Conservation (phyloP, 2,113 vertebrate genomes). For the Thunnus maccoyii region DNA sequence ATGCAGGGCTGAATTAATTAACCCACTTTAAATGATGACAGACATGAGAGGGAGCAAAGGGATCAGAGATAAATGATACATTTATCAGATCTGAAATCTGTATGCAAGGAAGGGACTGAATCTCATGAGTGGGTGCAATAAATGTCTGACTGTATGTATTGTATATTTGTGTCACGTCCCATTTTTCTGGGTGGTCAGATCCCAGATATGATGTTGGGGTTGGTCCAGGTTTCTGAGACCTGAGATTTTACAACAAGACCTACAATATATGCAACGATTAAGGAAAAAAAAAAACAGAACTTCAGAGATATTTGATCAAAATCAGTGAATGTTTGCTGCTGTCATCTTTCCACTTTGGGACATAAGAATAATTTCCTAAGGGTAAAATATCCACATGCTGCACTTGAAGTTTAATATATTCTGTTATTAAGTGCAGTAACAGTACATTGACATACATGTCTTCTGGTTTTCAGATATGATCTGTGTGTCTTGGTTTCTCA, state of each 20-base stretch:
- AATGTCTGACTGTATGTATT: not conserved
- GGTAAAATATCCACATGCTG: too few species aligned
- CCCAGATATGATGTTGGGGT: not conserved
- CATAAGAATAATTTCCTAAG: too few species aligned
- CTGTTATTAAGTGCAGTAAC: too few species aligned
- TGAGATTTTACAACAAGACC: not conserved
- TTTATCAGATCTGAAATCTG: conserved; percentile 6
- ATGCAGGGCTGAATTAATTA: not conserved
- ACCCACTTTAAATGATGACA: not conserved
- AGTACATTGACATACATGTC: not conserved
- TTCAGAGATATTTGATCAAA: too few species aligned
- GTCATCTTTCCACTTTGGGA: too few species aligned
- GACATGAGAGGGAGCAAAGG: not conserved
- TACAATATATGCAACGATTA: not conserved
- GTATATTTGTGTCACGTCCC: conserved; percentile 2
- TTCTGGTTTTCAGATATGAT: not conserved
- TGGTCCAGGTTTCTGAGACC: not conserved
- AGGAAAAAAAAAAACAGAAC: too few species aligned
- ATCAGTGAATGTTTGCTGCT: too few species aligned
- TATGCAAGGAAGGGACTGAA: not conserved
- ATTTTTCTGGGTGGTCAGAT: not conserved
- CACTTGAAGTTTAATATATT: too few species aligned
- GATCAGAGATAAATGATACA: not conserved
- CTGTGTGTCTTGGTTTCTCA: too few species aligned
- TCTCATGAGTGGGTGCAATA: not conserved